phyloP scores from a whole-genome alignment of 2,113 vertebrate species.

The Melanotaenia duboulayi region DNA sequence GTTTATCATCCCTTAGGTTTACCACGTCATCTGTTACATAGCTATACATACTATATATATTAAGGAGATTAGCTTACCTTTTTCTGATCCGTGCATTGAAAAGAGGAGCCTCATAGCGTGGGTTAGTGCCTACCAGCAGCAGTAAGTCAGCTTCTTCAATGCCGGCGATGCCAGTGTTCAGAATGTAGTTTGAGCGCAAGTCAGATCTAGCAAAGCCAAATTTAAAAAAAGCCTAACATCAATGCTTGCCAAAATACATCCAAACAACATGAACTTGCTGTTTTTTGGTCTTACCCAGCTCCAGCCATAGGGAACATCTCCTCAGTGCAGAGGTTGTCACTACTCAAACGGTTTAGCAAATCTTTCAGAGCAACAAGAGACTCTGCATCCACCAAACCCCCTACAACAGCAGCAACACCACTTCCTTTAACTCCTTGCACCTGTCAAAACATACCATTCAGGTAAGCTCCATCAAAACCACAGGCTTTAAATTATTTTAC shows the following conservation, averaged over 20 bases:
- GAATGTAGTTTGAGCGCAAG: slow-evolving; percentile 90
- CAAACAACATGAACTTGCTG: not conserved
- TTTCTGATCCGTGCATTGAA: slow-evolving; percentile 92
- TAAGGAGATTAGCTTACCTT: slow-evolving; percentile 80
- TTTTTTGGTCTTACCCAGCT: slow-evolving; percentile 84
- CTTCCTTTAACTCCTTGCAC: slow-evolving; percentile 85
- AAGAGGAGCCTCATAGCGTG: slow-evolving; percentile 90
- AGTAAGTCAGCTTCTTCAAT: slow-evolving; percentile 91
- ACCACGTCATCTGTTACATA: not conserved
- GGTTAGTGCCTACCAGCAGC: slow-evolving; percentile 90
- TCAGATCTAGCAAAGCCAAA: slow-evolving; percentile 81
- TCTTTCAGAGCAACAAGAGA: slow-evolving; percentile 90
- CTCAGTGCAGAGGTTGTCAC: slow-evolving; percentile 89
- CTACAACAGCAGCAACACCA: slow-evolving; percentile 87
- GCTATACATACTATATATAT: not conserved
- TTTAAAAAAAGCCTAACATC: not conserved
- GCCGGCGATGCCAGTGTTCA: slow-evolving; percentile 90
- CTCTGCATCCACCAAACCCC: slow-evolving; percentile 92
- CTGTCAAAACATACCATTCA: slow-evolving; percentile 69
- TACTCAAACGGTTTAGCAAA: slow-evolving; percentile 88
- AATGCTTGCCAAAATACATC: not conserved
- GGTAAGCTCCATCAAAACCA: not conserved
- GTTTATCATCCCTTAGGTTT: not conserved
- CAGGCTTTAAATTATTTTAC: not conserved
- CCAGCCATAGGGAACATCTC: slow-evolving; percentile 89